phyloP scores from a whole-genome alignment of 2,888 invertebrate species.

The Silvanus unidentatus region DNA sequence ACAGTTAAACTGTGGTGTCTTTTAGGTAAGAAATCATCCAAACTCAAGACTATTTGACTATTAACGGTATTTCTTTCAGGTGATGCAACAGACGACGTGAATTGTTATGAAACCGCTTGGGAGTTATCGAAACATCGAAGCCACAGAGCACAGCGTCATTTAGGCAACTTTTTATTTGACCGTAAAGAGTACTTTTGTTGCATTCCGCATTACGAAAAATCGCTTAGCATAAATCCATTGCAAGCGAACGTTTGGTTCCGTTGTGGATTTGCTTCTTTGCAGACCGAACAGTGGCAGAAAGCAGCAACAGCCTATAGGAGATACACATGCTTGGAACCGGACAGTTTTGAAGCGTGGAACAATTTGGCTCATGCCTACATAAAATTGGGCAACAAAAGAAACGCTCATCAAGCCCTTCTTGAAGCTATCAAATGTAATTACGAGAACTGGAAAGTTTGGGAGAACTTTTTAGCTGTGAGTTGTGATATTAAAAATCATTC shows the following conservation, averaged over 20 bases:
- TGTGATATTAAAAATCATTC: constrained; percentile 81
- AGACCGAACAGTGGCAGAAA: constrained; percentile 71
- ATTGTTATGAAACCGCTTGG: constrained; percentile 87
- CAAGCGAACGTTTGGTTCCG: constrained; percentile 84
- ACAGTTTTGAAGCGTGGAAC: constrained; percentile 96
- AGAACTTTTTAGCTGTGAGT: constrained; percentile 84
- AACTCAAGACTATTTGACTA: not conserved
- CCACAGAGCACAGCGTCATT: constrained; percentile 80
- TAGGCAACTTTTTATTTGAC: constrained; percentile 74
- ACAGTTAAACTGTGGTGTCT: constrained; percentile 84
- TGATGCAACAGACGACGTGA: constrained; percentile 66
- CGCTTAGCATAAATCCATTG: constrained; percentile 78
- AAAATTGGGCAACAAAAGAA: constrained; percentile 74
- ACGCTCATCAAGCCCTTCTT: constrained; percentile 77
- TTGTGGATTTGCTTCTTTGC: constrained; percentile 78
- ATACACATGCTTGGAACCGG: constrained; percentile 80
- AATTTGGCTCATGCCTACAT: constrained; percentile 93
- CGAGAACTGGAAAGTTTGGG: constrained; percentile 94
- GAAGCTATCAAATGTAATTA: constrained; percentile 90
- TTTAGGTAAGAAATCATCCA: no score
- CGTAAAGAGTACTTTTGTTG: constrained; percentile 72
- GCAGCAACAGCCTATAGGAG: constrained; percentile 81
- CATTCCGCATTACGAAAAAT: constrained; percentile 74
- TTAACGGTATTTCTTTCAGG: no score
- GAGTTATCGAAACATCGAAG: constrained; percentile 74